A percentile compares a stretch with the other conserved stretches of the same genome.
Conservation (phyloP, 2,888 invertebrate species). For the Morinoia aosen region DNA sequence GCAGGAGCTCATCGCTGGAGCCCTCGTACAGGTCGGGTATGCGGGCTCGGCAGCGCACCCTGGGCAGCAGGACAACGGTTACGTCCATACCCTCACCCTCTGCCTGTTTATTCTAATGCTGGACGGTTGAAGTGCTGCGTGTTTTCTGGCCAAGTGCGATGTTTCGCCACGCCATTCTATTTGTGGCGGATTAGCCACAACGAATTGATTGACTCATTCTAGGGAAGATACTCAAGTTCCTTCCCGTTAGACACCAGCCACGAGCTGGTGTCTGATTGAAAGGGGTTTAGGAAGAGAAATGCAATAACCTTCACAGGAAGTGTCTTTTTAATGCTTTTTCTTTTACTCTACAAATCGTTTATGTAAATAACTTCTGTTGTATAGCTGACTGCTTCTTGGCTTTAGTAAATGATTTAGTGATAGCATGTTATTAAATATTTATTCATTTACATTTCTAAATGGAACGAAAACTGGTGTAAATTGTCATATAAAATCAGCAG, state of each 20-base stretch:
- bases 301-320: neutral
- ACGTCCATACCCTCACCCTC: neutral
- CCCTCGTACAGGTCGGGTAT: slow-evolving; percentile 47
- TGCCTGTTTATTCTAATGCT: neutral
- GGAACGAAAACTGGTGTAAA: too few relatives aligned
- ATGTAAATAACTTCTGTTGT: too few relatives aligned
- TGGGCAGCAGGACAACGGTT: neutral
- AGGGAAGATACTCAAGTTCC: too few relatives aligned
- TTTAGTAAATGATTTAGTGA: too few relatives aligned
- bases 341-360: too few relatives aligned
- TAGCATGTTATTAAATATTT: too few relatives aligned
- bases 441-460: too few relatives aligned
- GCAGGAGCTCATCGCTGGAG: slow-evolving; percentile 18
- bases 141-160: neutral
- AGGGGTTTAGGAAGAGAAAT: neutral
- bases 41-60: slow-evolving; percentile 34
- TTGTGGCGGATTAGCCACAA: neutral
- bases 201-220: too few relatives aligned
- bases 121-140: neutral
- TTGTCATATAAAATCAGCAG: too few relatives aligned
- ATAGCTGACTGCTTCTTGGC: too few relatives aligned
- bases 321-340: too few relatives aligned
- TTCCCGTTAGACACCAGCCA: too few relatives aligned
- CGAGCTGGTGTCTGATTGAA: neutral
- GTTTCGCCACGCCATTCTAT: neutral